These are phyloP conservation scores for Ramphastos sulfuratus DNA, from an alignment of 2,113 vertebrate genomes.

Conservation along the genomic window DNA sequence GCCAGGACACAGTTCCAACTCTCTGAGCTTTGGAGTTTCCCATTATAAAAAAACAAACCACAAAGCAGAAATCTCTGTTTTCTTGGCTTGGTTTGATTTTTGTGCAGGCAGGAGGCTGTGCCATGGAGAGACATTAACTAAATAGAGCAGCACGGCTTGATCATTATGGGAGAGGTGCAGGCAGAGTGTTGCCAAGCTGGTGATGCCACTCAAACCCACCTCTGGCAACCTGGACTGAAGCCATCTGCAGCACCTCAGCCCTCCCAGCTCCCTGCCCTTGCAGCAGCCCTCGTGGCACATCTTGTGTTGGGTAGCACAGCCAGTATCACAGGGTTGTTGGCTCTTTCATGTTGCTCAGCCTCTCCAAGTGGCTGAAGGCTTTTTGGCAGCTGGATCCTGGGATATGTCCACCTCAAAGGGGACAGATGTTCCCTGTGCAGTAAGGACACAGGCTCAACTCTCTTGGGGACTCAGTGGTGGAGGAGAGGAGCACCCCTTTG, in stretches of 20 bases:
- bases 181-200: neutral
- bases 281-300: neutral
- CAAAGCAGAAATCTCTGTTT: neutral
- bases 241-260: neutral
- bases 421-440: neutral
- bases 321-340: rapidly evolving
- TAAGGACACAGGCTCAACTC: neutral
- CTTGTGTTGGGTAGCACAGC: rapidly evolving
- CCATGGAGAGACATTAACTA: neutral
- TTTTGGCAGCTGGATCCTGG: neutral
- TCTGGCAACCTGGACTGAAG: neutral
- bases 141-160: neutral
- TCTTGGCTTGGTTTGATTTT: neutral
- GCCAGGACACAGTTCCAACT: neutral
- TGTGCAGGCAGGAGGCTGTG: neutral
- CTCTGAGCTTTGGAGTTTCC: conserved; percentile 10
- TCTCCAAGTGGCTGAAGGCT: neutral
- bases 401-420: neutral
- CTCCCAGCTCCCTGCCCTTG: neutral
- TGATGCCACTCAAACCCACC: neutral
- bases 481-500: neutral
- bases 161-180: neutral
- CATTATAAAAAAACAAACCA: neutral
- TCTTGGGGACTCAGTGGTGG: rapidly evolving
- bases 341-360: rapidly evolving